Conservation (phyloP, 1,140 invertebrate species). For the Ptiloglossa arizonensis region DNA sequence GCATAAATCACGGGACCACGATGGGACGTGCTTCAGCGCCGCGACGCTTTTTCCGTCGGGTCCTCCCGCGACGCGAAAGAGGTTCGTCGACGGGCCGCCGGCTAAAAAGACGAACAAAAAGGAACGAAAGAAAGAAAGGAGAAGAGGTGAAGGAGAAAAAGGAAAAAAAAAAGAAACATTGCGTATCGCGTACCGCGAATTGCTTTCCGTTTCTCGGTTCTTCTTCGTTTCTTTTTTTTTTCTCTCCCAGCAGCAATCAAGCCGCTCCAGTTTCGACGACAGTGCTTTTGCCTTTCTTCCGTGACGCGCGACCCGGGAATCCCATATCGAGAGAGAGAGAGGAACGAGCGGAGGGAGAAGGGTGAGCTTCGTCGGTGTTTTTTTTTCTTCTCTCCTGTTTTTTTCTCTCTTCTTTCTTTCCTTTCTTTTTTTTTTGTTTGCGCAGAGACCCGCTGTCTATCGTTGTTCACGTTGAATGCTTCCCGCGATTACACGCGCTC, state of each 20-base stretch:
- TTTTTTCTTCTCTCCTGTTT: no score
- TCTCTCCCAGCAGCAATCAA: slow-evolving; percentile 28
- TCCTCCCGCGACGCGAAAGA: not conserved
- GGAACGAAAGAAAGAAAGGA: no score
- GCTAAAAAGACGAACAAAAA: no score
- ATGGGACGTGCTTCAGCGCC: not conserved
- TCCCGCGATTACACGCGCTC: not conserved
- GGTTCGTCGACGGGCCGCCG: slow-evolving; percentile 8
- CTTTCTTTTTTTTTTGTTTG: no score
- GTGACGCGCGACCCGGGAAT: slow-evolving; percentile 7
- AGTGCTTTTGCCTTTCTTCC: slow-evolving; percentile 4
- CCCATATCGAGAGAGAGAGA: no score
- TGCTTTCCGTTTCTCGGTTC: slow-evolving; percentile 15
- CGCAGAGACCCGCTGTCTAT: not conserved
- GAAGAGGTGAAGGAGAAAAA: no score
- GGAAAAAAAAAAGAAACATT: not conserved
- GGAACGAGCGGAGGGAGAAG: no score
- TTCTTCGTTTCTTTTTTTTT: no score
- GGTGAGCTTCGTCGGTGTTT: not conserved
- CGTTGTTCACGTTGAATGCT: slow-evolving; percentile 22
- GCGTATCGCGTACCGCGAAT: slow-evolving; percentile 17
- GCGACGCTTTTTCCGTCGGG: not conserved
- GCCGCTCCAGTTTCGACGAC: slow-evolving; percentile 34
- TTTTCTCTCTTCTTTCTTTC: no score
- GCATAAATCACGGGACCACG: slow-evolving; percentile 22